Evolutionary conservation across 2,888 invertebrate genomes (phyloP).

Genomic region (Torymus tubicola): DNA sequence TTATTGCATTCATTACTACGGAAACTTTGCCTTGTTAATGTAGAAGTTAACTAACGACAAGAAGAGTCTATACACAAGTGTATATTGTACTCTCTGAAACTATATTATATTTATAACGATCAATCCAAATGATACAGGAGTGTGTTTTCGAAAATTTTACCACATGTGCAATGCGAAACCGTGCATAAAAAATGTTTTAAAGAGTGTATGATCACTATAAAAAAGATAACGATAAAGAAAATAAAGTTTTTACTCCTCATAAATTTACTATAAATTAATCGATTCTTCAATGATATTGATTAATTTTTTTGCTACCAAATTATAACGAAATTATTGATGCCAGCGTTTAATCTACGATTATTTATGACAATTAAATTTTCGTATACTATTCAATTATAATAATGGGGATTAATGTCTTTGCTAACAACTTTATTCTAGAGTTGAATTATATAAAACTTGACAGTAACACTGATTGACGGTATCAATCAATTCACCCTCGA

Average conservation of each 20-base stretch:
- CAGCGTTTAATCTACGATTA: constrained; percentile 19
- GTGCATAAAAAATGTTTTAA: constrained; percentile 8
- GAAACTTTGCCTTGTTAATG: constrained; percentile 54
- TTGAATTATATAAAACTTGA: not conserved
- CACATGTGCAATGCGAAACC: not conserved
- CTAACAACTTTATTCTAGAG: too few species aligned
- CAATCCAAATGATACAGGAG: constrained; percentile 22
- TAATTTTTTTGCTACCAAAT: constrained; percentile 17
- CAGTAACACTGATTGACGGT: constrained; percentile 4
- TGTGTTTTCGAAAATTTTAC: constrained; percentile 49
- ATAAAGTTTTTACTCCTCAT: constrained; percentile 14
- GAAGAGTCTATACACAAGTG: constrained; percentile 42
- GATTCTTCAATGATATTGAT: constrained; percentile 12
- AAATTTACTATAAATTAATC: constrained; percentile 28
- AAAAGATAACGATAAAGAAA: not conserved
- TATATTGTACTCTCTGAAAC: constrained; percentile 29
- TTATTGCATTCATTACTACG: constrained; percentile 45
- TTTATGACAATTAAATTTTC: not conserved
- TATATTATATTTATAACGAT: constrained; percentile 31
- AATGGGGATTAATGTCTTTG: too few species aligned
- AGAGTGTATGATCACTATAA: too few species aligned
- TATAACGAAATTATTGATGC: constrained; percentile 19
- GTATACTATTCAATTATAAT: constrained; percentile 3
- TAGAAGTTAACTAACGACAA: constrained; percentile 34
- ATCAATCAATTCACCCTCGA: constrained; percentile 27